These are phyloP conservation scores for Carposina sasakii DNA, from an alignment of 1,140 invertebrate species.

Conservation along the genomic window DNA sequence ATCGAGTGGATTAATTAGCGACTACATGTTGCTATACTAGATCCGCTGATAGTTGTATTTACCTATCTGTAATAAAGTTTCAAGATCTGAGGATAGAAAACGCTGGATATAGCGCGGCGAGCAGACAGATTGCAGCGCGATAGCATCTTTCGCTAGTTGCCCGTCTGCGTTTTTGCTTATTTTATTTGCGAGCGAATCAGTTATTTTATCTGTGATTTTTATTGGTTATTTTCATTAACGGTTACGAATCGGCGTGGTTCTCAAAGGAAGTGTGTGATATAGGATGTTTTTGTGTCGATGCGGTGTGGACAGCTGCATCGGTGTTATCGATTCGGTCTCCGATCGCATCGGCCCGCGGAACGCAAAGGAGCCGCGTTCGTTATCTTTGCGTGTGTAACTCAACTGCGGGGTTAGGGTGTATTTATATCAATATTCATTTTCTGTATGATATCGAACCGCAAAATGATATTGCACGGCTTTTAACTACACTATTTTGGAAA, in stretches of 20 bases:
- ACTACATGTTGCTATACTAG: conserved; percentile 36
- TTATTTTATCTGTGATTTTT: background rate
- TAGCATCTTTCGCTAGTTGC: conserved; percentile 34
- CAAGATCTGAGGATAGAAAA: conserved; percentile 40
- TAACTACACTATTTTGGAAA: too few relatives aligned
- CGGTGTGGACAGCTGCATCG: conserved; percentile 54
- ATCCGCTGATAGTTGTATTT: conserved; percentile 39
- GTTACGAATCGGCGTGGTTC: background rate
- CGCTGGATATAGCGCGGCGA: conserved; percentile 45
- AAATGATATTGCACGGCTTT: too few relatives aligned
- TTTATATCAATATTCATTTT: conserved; percentile 29
- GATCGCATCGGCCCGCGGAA: conserved; percentile 45
- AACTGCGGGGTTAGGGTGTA: conserved; percentile 34
- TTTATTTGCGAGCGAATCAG: conserved; percentile 31
- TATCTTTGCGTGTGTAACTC: conserved; percentile 51
- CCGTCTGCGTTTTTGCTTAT: conserved; percentile 32
- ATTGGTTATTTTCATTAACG: background rate
- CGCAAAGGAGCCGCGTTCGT: conserved; percentile 53
- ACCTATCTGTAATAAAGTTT: conserved; percentile 40
- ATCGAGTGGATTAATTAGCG: conserved; percentile 45
- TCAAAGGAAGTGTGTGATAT: background rate
- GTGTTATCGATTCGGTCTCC: conserved; percentile 41
- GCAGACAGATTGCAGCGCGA: conserved; percentile 36
- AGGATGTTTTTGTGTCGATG: conserved; percentile 28
- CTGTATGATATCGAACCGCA: too few relatives aligned